Conservation (phyloP, 2,888 invertebrate genomes). For the Adelphocoris suturalis region DNA sequence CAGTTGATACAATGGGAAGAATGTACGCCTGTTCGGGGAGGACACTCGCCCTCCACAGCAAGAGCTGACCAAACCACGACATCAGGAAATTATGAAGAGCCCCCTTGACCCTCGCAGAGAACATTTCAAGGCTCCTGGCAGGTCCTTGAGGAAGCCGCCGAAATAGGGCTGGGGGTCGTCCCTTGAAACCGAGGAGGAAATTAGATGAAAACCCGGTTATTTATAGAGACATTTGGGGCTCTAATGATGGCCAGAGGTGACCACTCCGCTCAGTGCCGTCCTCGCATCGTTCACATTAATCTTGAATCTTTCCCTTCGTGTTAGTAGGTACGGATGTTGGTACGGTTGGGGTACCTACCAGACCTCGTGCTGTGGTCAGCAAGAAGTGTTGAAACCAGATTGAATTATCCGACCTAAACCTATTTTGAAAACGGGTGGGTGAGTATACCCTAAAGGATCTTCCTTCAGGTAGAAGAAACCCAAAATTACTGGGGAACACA, state of each 20-base stretch:
- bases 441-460: no score
- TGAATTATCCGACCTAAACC: no score
- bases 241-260: slow-evolving; percentile 6
- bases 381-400: no score
- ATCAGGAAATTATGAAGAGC: slow-evolving; percentile 49
- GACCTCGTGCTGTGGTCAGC: no score
- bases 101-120: not conserved
- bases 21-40: not conserved
- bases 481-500: no score
- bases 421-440: no score
- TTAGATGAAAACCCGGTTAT: slow-evolving; percentile 50
- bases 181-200: slow-evolving; percentile 37
- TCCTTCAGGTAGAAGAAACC: no score
- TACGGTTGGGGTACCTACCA: no score
- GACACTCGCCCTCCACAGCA: not conserved
- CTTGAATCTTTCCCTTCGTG: not conserved
- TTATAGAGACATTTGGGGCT: slow-evolving; percentile 53
- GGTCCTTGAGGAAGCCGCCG: not conserved
- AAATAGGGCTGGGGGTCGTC: not conserved
- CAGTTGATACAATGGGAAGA: not conserved
- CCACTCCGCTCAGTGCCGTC: not conserved
- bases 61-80: slow-evolving; percentile 26
- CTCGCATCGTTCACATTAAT: not conserved
- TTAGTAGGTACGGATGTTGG: not conserved
- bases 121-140: not conserved